Percentiles rank a stretch among this genome's conserved stretches.
Conservation (phyloP, 2,797 vertebrate genomes). For the Channa striata region DNA sequence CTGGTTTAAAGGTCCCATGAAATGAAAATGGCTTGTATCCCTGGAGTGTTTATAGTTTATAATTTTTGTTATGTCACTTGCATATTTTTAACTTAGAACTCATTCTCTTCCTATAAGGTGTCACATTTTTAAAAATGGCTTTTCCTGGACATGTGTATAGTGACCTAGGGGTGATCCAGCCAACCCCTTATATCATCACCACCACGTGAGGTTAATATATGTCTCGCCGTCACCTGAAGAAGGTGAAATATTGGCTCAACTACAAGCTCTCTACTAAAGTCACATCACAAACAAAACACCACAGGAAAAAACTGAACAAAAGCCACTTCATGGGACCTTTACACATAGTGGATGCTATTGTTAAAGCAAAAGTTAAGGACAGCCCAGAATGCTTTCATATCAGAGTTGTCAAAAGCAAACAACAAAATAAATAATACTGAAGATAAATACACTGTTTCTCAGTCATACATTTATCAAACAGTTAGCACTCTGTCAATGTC, state of each 20-base stretch:
- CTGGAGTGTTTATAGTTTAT: conserved; percentile 37
- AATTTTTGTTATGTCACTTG: conserved; percentile 36
- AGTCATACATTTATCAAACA: conserved; percentile 46
- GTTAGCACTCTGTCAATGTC: conserved; percentile 48
- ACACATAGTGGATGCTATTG: conserved; percentile 48
- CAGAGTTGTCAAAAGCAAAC: conserved; percentile 67
- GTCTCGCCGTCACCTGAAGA: conserved; percentile 8
- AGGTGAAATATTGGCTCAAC: background rate
- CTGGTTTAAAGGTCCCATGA: conserved; percentile 77
- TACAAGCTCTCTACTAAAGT: conserved; percentile 13
- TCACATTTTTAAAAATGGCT: conserved; percentile 56
- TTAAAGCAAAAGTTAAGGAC: conserved; percentile 57
- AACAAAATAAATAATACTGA: conserved; percentile 74
- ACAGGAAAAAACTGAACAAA: conserved; percentile 43
- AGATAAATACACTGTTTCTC: conserved; percentile 72
- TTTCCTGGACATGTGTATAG: conserved; percentile 27
- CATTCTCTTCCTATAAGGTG: conserved; percentile 64
- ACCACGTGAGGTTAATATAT: conserved; percentile 20
- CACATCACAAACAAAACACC: conserved; percentile 16
- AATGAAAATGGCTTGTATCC: conserved; percentile 77
- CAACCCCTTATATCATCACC: conserved; percentile 51
- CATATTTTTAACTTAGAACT: conserved; percentile 69
- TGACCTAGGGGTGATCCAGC: conserved; percentile 64
- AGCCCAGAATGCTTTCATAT: conserved; percentile 47
- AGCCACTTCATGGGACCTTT: conserved; percentile 75